Conservation (phyloP, 2,113 vertebrate genomes). For the Tetraodon nigroviridis region DNA sequence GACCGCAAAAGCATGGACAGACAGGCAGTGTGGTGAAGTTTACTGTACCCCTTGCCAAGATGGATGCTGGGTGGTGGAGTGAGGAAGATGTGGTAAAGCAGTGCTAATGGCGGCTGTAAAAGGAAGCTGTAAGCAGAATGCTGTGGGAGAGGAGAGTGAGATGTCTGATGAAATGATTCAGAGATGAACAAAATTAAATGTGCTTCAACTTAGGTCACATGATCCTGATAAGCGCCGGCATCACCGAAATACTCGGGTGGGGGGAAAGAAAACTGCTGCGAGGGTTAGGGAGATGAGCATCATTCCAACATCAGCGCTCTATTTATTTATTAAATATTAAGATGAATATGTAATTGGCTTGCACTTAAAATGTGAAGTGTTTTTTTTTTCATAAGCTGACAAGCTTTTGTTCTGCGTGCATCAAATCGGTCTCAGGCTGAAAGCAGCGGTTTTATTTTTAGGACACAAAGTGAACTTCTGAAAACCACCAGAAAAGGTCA, state of each 20-base stretch:
- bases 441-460: too few relatives aligned
- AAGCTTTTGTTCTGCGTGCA: too few relatives aligned
- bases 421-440: too few relatives aligned
- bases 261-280: neutral
- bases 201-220: neutral
- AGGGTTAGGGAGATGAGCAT: slow-evolving; percentile 10
- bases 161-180: slow-evolving; percentile 58
- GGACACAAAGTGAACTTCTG: too few relatives aligned
- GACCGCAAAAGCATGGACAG: slow-evolving; percentile 11
- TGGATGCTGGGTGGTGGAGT: slow-evolving; percentile 62
- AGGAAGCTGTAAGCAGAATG: slow-evolving; percentile 70
- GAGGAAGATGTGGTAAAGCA: slow-evolving; percentile 65
- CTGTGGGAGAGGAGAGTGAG: slow-evolving; percentile 74
- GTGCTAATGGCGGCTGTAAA: slow-evolving; percentile 68
- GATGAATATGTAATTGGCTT: too few relatives aligned
- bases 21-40: slow-evolving; percentile 54
- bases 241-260: neutral
- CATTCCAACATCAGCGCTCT: slow-evolving; percentile 15
- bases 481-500: too few relatives aligned
- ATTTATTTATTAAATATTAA: too few relatives aligned
- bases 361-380: too few relatives aligned
- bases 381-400: too few relatives aligned
- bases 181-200: slow-evolving; percentile 34
- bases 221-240: neutral
- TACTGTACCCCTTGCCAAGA: slow-evolving; percentile 69